These are phyloP conservation scores for Cyaniris semiargus DNA, from an alignment of 2,888 invertebrate species.

Conservation along the genomic window DNA sequence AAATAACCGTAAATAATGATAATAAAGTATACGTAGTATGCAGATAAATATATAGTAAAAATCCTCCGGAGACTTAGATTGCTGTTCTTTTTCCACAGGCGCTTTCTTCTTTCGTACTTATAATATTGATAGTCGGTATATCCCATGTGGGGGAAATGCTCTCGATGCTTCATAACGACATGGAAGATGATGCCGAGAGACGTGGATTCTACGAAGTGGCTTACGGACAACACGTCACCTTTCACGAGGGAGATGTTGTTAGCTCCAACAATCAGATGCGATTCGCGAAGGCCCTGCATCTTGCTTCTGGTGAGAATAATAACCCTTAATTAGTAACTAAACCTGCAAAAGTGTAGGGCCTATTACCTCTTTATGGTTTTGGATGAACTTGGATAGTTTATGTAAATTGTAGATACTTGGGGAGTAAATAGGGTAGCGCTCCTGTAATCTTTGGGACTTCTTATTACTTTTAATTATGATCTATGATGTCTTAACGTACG, in stretches of 20 bases:
- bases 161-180: constrained; percentile 72
- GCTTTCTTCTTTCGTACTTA: constrained; percentile 70
- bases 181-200: constrained; percentile 75
- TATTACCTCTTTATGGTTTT: no score
- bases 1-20: not conserved
- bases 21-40: not conserved
- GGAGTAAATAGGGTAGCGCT: no score
- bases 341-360: no score
- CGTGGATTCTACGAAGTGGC: constrained; percentile 64
- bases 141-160: constrained; percentile 75
- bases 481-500: no score
- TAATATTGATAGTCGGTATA: constrained; percentile 72
- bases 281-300: constrained; percentile 72
- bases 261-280: constrained; percentile 75
- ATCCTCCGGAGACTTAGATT: not conserved
- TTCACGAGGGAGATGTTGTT: constrained; percentile 65
- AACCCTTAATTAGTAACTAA: no score
- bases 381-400: no score
- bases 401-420: no score
- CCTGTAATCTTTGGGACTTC: no score
- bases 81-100: constrained; percentile 54
- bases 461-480: no score
- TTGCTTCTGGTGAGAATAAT: constrained; percentile 62
- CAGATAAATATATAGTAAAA: not conserved
- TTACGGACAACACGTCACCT: constrained; percentile 60